Conservation (phyloP, 2,113 vertebrate genomes). For the Lophius piscatorius region DNA sequence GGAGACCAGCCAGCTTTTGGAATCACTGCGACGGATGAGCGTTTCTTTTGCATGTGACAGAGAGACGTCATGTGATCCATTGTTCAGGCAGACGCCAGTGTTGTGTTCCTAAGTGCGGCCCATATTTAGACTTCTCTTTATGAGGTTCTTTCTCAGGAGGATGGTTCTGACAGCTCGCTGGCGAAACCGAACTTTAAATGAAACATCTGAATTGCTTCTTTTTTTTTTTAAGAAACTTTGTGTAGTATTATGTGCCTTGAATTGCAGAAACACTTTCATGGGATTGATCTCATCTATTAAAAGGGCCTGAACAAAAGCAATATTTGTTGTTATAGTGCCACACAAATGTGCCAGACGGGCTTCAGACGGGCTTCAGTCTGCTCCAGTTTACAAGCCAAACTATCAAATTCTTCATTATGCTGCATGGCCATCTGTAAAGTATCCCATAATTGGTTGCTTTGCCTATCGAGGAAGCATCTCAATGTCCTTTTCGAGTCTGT, state of each 20-base stretch:
- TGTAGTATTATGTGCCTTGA: too few species aligned
- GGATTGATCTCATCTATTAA: too few species aligned
- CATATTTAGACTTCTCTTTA: not conserved
- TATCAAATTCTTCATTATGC: conserved; percentile 14
- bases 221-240: too few species aligned
- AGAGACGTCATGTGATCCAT: conserved; percentile 4
- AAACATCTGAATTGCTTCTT: too few species aligned
- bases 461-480: not conserved
- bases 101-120: not conserved
- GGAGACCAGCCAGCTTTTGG: conserved; percentile 10
- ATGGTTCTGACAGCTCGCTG: not conserved
- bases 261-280: too few species aligned
- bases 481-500: not conserved
- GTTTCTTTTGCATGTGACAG: conserved; percentile 10
- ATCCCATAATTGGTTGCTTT: conserved; percentile 15
- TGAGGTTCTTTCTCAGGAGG: not conserved
- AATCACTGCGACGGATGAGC: too few species aligned
- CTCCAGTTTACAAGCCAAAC: conserved; percentile 6
- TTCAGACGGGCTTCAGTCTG: conserved; percentile 11
- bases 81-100: conserved; percentile 9
- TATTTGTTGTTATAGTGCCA: conserved; percentile 7
- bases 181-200: conserved; percentile 7
- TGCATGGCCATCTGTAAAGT: conserved; percentile 18
- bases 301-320: too few species aligned
- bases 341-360: not conserved